Percentiles rank a stretch among this genome's conserved stretches.
Conservation (phyloP, 2,888 invertebrate species). For the Notodonta ziczac region DNA sequence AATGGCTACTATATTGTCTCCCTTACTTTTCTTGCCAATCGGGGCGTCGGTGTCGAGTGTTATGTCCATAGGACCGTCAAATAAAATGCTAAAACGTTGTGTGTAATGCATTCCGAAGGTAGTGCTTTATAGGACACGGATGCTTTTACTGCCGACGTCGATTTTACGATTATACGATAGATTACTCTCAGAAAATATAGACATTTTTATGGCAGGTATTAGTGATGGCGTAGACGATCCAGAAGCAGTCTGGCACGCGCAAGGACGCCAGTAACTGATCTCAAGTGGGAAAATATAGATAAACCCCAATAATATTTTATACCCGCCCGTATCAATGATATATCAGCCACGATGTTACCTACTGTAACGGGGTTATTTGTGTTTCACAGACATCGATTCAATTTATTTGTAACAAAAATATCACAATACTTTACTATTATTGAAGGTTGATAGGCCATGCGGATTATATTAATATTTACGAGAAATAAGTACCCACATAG, state of each 20-base stretch:
- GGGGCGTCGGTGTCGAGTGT: too few relatives aligned
- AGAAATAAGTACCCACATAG: too few relatives aligned
- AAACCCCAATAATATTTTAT: constrained; percentile 13
- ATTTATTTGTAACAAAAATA: too few relatives aligned
- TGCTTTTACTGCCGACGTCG: constrained; percentile 63
- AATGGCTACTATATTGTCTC: not conserved
- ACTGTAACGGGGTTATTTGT: not conserved
- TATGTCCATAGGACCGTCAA: not conserved
- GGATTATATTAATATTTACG: too few relatives aligned
- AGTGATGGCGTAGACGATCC: constrained; percentile 52
- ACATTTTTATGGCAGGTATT: constrained; percentile 68
- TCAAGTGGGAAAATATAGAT: constrained; percentile 30
- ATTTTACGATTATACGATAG: constrained; percentile 75
- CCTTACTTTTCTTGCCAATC: too few relatives aligned
- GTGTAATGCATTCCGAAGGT: constrained; percentile 46
- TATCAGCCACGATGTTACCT: not conserved
- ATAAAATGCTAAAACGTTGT: constrained; percentile 27
- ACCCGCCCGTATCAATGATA: not conserved
- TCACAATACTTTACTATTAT: too few relatives aligned
- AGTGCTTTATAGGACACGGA: constrained; percentile 52
- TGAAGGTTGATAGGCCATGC: too few relatives aligned
- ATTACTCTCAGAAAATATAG: constrained; percentile 68
- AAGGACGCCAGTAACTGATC: constrained; percentile 30
- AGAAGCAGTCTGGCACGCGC: constrained; percentile 33
- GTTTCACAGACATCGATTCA: not conserved